phyloP scores from a whole-genome alignment of 2,797 vertebrate species.

The Smutsia temminckii region DNA sequence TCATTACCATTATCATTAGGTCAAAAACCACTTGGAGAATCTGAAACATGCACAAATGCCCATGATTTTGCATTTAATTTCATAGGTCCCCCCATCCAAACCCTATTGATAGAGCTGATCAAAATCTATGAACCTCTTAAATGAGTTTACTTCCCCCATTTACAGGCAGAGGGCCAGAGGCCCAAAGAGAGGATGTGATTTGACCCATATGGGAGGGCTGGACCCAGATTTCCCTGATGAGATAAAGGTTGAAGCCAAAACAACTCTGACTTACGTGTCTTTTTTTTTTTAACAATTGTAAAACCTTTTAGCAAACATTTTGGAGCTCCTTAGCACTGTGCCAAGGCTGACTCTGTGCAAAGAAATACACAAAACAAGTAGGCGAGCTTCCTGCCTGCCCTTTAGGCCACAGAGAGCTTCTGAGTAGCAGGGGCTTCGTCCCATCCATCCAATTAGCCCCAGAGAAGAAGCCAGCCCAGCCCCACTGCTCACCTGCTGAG shows the following conservation, averaged over 20 bases:
- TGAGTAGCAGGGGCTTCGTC: background rate
- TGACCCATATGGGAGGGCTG: background rate
- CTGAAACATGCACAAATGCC: background rate
- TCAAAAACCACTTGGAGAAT: background rate
- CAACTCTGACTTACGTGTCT: accelerated
- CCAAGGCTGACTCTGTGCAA: background rate
- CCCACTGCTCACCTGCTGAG: background rate
- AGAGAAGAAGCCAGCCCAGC: background rate
- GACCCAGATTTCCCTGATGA: background rate
- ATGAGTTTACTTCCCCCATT: background rate
- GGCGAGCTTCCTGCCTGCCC: background rate
- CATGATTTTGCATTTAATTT: background rate
- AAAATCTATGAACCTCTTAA: background rate
- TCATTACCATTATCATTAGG: background rate
- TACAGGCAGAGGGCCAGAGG: background rate
- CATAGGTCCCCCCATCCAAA: background rate
- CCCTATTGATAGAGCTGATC: background rate
- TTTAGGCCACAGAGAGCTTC: background rate
- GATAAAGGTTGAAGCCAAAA: background rate
- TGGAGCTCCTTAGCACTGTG: background rate
- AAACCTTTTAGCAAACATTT: background rate
- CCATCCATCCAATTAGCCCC: background rate
- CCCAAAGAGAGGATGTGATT: background rate
- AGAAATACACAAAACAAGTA: background rate
- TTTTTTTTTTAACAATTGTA: background rate